A percentile compares a stretch with the other conserved stretches of the same genome.
phyloP scores from a whole-genome alignment of 92 coral and sea anemone genomes.

The Siderastrea radians region DNA sequence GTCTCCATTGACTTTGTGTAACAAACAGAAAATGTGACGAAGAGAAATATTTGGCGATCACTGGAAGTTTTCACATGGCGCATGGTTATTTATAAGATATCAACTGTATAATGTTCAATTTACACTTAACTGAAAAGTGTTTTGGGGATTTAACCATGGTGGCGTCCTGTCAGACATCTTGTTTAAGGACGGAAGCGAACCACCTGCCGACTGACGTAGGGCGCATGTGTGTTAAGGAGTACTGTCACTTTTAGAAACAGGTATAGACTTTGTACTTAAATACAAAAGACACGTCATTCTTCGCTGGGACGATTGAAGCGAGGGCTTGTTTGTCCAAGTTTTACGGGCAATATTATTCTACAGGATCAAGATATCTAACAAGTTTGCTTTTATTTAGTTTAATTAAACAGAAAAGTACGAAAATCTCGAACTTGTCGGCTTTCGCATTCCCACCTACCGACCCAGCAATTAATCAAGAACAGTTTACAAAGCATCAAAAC shows the following conservation, averaged over 20 bases:
- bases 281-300: not conserved
- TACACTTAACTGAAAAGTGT: not conserved
- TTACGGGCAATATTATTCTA: not conserved
- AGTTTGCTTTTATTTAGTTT: conserved; percentile 1
- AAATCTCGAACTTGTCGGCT: conserved; percentile 24
- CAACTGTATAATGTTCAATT: not conserved
- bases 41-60: not conserved
- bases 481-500: conserved; percentile 17
- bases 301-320: not conserved
- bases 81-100: not conserved
- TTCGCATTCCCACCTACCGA: not conserved
- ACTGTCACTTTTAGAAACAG: not conserved
- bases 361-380: not conserved
- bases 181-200: not conserved
- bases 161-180: not conserved
- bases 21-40: not conserved
- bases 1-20: not conserved
- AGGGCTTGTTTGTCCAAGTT: not conserved
- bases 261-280: not conserved
- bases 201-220: conserved; percentile 6
- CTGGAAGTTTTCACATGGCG: not conserved
- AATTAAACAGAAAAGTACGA: conserved; percentile 15
- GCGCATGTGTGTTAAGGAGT: conserved; percentile 16
- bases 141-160: not conserved
- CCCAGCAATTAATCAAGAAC: not conserved